Percentiles rank a stretch among this genome's conserved stretches.
phyloP scores from a whole-genome alignment of 2,113 vertebrate genomes.

The Channa argus region DNA sequence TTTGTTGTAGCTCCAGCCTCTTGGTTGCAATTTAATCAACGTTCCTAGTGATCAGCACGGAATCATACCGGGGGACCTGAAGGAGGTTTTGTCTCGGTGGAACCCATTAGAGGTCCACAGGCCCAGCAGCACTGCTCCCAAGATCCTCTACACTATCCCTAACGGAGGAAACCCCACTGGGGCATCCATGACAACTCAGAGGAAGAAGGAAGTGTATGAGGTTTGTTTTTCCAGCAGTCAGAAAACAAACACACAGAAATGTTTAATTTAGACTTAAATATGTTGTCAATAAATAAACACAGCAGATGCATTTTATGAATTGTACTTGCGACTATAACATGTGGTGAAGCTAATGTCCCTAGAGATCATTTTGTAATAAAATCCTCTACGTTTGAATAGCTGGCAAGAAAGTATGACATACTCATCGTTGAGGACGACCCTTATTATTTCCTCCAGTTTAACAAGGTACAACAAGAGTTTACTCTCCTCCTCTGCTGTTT shows the following conservation, averaged over 20 bases:
- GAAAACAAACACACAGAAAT: not conserved
- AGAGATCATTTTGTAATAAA: not conserved
- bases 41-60: slow-evolving; percentile 90
- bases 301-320: not conserved
- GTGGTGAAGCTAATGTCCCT: slow-evolving; percentile 16
- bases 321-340: not conserved
- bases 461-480: slow-evolving; percentile 83
- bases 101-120: slow-evolving; percentile 84
- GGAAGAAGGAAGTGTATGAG: slow-evolving; percentile 93
- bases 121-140: slow-evolving; percentile 79
- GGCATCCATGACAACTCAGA: slow-evolving; percentile 86
- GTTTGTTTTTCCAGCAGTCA: slow-evolving; percentile 67
- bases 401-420: slow-evolving; percentile 92
- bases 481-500: not conserved
- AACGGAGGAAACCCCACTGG: slow-evolving; percentile 96
- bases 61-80: slow-evolving; percentile 89
- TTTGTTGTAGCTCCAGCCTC: slow-evolving; percentile 86
- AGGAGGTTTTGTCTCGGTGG: slow-evolving; percentile 88
- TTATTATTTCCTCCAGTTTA: slow-evolving; percentile 96
- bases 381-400: slow-evolving; percentile 76
- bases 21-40: slow-evolving; percentile 91
- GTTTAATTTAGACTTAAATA: not conserved
- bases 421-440: slow-evolving; percentile 98
- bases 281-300: too few species aligned
- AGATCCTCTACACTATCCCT: slow-evolving; percentile 93